A percentile compares a stretch with the other conserved stretches of the same genome.
Evolutionary conservation across 2,113 vertebrate genomes (phyloP).

Genomic region (Hippocampus zosterae): DNA sequence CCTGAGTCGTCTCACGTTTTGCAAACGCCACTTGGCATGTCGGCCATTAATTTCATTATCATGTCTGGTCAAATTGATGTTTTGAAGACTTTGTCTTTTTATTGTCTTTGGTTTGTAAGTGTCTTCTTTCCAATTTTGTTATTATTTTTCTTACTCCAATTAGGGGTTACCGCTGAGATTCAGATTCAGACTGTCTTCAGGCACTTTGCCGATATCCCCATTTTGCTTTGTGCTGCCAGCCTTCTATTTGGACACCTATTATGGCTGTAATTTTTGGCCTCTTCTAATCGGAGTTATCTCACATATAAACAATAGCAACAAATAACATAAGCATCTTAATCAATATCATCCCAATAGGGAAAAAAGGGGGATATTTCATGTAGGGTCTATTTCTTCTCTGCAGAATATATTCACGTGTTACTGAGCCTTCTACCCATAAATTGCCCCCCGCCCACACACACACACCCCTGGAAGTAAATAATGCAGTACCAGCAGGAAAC

Average conservation of each 20-base stretch:
- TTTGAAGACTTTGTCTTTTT: background rate
- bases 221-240: background rate
- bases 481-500: too few species aligned
- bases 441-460: too few species aligned
- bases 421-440: too few species aligned
- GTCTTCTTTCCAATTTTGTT: background rate
- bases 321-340: too few species aligned
- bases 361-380: too few species aligned
- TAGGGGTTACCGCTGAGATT: background rate
- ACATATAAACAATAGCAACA: too few species aligned
- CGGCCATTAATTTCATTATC: background rate
- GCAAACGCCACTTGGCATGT: background rate
- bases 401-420: too few species aligned
- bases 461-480: too few species aligned
- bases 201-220: background rate
- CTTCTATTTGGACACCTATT: background rate
- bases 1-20: constrained; percentile 23
- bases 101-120: background rate
- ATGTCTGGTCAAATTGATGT: background rate
- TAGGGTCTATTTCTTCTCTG: too few species aligned
- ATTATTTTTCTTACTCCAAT: background rate
- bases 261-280: background rate
- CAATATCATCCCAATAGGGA: too few species aligned
- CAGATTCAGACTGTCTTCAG: background rate
- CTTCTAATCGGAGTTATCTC: background rate